phyloP scores from a whole-genome alignment of 2,113 vertebrate genomes.

The Micronycteris hirsuta region DNA sequence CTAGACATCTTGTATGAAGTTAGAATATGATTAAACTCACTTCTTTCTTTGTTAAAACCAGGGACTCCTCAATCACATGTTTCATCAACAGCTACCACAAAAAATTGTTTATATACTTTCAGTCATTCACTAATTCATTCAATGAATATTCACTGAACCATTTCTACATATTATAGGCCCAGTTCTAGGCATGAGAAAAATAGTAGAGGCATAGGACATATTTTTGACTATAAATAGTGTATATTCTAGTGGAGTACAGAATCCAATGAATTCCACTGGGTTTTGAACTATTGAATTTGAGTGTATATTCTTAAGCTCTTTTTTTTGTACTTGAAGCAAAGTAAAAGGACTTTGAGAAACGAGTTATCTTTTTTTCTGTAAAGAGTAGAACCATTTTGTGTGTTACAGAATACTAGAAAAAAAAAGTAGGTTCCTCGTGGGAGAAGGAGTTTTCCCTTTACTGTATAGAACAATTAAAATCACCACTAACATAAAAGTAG shows the following conservation, averaged over 20 bases:
- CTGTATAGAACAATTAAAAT: neutral
- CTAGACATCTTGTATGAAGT: neutral
- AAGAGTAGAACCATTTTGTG: neutral
- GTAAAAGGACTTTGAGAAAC: neutral
- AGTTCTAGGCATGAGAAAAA: neutral
- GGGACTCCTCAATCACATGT: neutral
- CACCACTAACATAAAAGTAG: neutral
- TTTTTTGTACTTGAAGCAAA: neutral
- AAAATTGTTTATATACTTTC: neutral
- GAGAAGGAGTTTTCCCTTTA: neutral
- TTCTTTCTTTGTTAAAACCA: neutral
- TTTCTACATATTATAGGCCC: neutral
- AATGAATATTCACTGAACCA: neutral
- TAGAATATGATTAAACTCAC: neutral
- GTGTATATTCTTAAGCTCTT: neutral
- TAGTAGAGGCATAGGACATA: neutral
- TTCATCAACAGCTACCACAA: neutral
- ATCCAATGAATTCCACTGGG: neutral
- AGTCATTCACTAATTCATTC: neutral
- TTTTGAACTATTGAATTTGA: constrained; percentile 22
- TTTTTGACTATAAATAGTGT: neutral
- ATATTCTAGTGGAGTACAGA: neutral
- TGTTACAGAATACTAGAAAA: neutral
- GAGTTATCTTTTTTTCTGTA: neutral
- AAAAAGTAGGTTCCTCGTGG: neutral